These are phyloP conservation scores for Acanthornis magna DNA, from an alignment of 2,797 vertebrate species.

Conservation along the genomic window DNA sequence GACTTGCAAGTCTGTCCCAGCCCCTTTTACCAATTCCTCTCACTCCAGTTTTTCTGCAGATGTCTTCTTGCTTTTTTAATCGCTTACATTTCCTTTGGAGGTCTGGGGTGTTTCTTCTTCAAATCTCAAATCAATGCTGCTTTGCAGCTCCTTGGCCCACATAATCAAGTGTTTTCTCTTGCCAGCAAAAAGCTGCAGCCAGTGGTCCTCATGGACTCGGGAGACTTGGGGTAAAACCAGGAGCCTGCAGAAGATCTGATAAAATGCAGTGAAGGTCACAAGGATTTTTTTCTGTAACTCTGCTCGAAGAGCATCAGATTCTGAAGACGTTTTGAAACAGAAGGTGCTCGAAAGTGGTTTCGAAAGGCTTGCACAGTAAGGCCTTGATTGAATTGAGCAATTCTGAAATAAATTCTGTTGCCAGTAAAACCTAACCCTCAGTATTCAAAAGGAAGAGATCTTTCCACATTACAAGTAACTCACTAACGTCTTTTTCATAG, in stretches of 20 bases:
- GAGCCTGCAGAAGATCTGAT: background rate
- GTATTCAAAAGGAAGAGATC: background rate
- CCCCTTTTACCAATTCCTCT: background rate
- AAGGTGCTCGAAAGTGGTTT: background rate
- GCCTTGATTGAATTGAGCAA: background rate
- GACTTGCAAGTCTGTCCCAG: accelerated
- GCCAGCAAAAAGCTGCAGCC: background rate
- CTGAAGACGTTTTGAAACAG: background rate
- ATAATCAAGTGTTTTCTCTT: background rate
- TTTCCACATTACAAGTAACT: background rate
- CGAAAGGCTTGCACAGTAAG: background rate
- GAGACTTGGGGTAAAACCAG: background rate
- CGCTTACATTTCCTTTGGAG: background rate
- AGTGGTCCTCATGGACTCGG: background rate
- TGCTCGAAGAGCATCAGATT: background rate
- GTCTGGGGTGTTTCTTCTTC: background rate
- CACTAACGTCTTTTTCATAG: background rate
- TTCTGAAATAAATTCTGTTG: background rate
- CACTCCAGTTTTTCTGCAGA: background rate
- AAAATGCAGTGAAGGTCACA: background rate
- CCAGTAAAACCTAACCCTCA: background rate
- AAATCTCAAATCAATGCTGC: background rate
- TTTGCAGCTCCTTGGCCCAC: background rate
- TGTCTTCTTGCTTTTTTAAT: background rate
- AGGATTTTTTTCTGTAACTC: background rate